Percentiles rank a stretch among this genome's conserved stretches.
These are phyloP conservation scores for Oreortyx pictus DNA, from an alignment of 2,797 vertebrate genomes.

Conservation along the genomic window DNA sequence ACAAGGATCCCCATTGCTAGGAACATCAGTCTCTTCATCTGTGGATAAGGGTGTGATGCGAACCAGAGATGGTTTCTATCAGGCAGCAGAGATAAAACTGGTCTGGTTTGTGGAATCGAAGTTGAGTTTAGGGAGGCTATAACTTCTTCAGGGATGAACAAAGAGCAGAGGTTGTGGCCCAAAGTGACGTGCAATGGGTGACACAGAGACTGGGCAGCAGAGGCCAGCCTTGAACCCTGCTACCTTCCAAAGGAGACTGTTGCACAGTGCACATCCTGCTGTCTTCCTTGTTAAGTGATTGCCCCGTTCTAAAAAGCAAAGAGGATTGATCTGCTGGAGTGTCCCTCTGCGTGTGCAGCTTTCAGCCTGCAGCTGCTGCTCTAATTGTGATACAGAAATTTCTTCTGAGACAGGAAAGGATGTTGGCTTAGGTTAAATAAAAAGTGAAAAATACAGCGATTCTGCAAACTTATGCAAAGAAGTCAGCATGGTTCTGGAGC, in stretches of 20 bases:
- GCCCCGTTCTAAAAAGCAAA: neutral
- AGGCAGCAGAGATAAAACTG: neutral
- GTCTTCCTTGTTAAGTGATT: neutral
- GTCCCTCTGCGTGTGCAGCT: neutral
- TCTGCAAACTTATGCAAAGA: neutral
- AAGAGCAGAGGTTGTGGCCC: neutral
- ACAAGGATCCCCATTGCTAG: neutral
- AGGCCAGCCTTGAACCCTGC: neutral
- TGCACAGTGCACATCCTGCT: neutral
- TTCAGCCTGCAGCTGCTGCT: conserved; percentile 8
- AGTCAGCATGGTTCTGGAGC: neutral
- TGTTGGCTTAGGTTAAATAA: neutral
- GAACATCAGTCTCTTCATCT: neutral
- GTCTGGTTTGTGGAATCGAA: neutral
- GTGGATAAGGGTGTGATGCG: neutral
- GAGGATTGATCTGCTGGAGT: neutral
- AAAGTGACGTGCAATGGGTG: neutral
- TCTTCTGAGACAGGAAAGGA: neutral
- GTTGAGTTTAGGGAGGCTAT: neutral
- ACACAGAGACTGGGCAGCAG: neutral
- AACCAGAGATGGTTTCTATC: neutral
- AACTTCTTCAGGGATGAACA: neutral
- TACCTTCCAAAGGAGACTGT: neutral
- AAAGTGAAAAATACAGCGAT: neutral
- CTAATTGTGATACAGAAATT: neutral